phyloP scores from a whole-genome alignment of 2,797 vertebrate genomes.

The Micropoecilia bifurca region DNA sequence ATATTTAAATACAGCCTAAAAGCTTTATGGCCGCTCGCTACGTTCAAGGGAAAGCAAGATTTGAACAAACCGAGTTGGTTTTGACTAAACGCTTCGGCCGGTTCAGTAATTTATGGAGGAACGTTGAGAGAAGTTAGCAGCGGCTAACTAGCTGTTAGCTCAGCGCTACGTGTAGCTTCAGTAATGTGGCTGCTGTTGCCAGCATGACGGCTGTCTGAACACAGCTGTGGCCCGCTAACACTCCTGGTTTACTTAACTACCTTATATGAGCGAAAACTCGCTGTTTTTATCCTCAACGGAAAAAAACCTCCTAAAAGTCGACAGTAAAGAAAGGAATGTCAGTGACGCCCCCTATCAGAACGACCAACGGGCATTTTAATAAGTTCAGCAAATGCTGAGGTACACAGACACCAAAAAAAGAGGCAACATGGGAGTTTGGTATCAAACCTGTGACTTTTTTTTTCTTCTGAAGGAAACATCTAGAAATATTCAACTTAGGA shows the following conservation, averaged over 20 bases:
- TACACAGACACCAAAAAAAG: neutral
- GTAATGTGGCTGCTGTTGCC: neutral
- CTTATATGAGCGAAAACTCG: neutral
- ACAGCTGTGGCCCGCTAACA: neutral
- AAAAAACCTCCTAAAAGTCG: neutral
- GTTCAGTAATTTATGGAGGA: neutral
- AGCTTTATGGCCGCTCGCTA: too few relatives aligned
- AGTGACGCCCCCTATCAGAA: neutral
- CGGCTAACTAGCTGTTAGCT: conserved; percentile 52
- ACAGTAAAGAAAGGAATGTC: neutral
- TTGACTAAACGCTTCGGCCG: accelerated
- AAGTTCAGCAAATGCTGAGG: neutral
- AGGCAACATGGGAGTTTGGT: neutral
- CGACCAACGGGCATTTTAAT: neutral
- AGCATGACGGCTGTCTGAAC: neutral
- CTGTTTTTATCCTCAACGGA: neutral
- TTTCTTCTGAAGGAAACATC: neutral
- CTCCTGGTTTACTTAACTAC: neutral
- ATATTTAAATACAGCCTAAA: conserved; percentile 29
- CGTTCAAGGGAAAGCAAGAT: accelerated
- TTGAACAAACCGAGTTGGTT: accelerated
- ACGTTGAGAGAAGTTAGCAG: accelerated
- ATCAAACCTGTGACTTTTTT: neutral
- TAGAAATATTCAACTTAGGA: neutral
- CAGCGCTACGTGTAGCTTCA: conserved; percentile 52